Conservation (phyloP, 2,888 invertebrate genomes). For the Troides helena region DNA sequence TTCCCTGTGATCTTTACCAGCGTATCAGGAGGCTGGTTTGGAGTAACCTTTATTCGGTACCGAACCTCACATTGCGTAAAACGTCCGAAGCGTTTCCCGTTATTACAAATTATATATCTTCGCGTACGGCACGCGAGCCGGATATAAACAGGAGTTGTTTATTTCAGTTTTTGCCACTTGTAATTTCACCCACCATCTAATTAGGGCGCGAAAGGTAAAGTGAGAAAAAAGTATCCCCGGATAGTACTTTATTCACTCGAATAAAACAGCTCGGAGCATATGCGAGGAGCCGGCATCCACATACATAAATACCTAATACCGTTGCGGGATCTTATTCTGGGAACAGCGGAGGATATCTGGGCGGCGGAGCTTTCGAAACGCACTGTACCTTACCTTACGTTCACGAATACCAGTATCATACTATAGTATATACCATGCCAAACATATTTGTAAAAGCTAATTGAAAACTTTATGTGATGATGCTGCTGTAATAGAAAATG, state of each 20-base stretch:
- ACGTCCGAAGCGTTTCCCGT: no score
- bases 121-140: not conserved
- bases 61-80: no score
- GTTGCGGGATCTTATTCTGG: slow-evolving; percentile 31
- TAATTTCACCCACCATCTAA: slow-evolving; percentile 30
- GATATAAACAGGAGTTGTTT: slow-evolving; percentile 5
- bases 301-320: slow-evolving; percentile 67
- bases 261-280: slow-evolving; percentile 72
- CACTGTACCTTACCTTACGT: not conserved
- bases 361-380: not conserved
- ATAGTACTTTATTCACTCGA: slow-evolving; percentile 65
- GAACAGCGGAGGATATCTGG: not conserved
- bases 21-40: no score
- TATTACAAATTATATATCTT: not conserved
- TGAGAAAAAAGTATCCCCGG: slow-evolving; percentile 43
- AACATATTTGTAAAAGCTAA: no score
- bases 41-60: no score
- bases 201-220: slow-evolving; percentile 44
- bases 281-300: slow-evolving; percentile 64
- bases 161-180: slow-evolving; percentile 16
- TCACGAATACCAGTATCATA: no score
- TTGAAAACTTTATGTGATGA: no score
- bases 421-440: no score
- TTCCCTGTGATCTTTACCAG: no score
- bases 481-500: no score